Percentiles rank a stretch among this genome's conserved stretches.
phyloP scores from a whole-genome alignment of 2,888 invertebrate species.

The Cheilosia soror region DNA sequence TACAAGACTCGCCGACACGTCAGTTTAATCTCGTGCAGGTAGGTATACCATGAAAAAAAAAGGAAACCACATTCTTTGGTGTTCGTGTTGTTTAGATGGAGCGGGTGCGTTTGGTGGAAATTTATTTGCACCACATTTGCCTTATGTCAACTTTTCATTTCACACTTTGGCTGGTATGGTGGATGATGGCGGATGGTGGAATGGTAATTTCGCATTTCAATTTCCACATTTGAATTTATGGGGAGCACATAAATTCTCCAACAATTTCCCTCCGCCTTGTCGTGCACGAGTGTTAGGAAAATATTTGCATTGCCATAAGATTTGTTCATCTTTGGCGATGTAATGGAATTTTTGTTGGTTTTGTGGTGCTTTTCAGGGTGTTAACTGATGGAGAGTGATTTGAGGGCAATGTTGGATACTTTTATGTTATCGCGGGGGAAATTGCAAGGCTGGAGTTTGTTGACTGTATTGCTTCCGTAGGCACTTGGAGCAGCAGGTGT shows the following conservation, averaged over 20 bases:
- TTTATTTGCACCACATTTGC: conserved; percentile 63
- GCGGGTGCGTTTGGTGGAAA: conserved; percentile 24
- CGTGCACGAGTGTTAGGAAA: conserved; percentile 24
- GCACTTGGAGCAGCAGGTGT: conserved; percentile 21
- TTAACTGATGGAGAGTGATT: conserved; percentile 28
- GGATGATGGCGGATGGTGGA: conserved; percentile 1
- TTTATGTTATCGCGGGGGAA: not conserved
- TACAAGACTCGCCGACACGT: conserved; percentile 49
- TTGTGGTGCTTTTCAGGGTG: conserved; percentile 14
- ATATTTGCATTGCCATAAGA: conserved; percentile 22
- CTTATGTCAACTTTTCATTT: conserved; percentile 65
- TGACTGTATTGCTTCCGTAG: conserved; percentile 19
- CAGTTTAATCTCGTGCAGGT: conserved; percentile 55
- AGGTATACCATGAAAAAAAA: conserved; percentile 17
- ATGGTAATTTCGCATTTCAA: conserved; percentile 64
- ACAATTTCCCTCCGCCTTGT: not conserved
- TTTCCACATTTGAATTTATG: conserved; percentile 64
- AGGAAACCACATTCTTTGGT: conserved; percentile 38
- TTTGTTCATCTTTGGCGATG: conserved; percentile 36
- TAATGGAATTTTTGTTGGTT: conserved; percentile 24
- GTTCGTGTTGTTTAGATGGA: not conserved
- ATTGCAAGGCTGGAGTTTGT: conserved; percentile 15
- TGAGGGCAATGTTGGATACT: conserved; percentile 8
- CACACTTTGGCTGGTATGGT: conserved; percentile 47
- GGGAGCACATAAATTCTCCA: conserved; percentile 42